Base-by-base conservation (phyloP, 2,888 invertebrate genomes). In the Disparrhopalites patrizii region DNA sequence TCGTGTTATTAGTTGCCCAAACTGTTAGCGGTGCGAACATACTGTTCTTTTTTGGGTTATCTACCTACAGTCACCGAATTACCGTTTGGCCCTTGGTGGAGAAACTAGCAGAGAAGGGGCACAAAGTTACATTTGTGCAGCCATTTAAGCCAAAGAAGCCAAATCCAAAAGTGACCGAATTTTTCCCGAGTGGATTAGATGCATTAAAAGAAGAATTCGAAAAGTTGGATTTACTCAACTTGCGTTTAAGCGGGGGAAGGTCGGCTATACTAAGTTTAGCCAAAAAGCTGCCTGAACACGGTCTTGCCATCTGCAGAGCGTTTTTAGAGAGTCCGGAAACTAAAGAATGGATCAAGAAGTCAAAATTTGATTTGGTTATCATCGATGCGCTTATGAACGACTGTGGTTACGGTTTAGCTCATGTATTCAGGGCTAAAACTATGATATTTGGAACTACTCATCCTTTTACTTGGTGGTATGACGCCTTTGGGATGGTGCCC, bases 311-410 rank as follows among this genome's bases (percentile, higher is more conserved):
- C 10, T 74, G 74, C 43, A 63, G 70, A 10, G 1, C 15, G 4
- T 60, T 73, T 23, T 31, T 73, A 0, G 23, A 50, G 1, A 43
- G 58, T 43, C 43, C 61, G 8, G 56, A 66, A 18, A 55, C 68
- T 1, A 8, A 67, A 10, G 36, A 70, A 2, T 72, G 68, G 68
- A 55, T 70, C 10, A 31, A 54, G 15, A 67, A 50, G 20, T 65
- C 54, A 20, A 66, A 65, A 36, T 72, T 67, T 66, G 71, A 73
- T 33, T 43, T 73, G 10, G 60, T 73, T 18, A 25, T 71, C 1
- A 67, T 71, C 15, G 71, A 73, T 27, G 68, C 40, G 0, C 31
- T 73, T 3, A 65, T 73, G 25, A 73, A 73, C 30, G 73, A 73
- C 18, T 73, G 73, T 58, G 71, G 65, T 0, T 67, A 66, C 13